Evolutionary conservation across 2,797 vertebrate genomes (phyloP).

Genomic region (Caiman crocodilus): DNA sequence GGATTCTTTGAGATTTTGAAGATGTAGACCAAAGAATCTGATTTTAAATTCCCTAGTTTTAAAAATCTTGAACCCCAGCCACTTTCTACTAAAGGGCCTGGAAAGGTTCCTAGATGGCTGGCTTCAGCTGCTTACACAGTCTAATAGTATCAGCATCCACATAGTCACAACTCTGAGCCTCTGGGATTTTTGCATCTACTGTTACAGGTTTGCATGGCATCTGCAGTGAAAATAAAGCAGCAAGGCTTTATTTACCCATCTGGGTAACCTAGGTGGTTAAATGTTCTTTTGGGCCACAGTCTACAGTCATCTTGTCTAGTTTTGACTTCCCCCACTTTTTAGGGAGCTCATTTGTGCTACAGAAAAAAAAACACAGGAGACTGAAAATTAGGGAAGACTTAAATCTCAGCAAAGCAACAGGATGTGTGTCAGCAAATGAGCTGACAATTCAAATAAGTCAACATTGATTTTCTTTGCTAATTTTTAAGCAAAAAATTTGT

Average conservation of each 20-base stretch:
- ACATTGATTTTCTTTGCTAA: constrained; percentile 29
- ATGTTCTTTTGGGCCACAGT: neutral
- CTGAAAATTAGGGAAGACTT: constrained; percentile 35
- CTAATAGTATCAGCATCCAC: neutral
- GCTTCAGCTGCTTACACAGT: neutral
- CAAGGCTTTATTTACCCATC: neutral
- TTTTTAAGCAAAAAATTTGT: constrained; percentile 57
- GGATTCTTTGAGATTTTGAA: constrained; percentile 20
- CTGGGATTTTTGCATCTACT: neutral
- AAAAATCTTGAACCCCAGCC: too few species aligned
- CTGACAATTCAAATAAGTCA: constrained; percentile 35
- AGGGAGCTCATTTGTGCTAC: neutral
- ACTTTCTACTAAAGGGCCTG: neutral
- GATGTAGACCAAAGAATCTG: neutral
- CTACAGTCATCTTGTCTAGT: neutral
- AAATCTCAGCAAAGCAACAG: constrained; percentile 33
- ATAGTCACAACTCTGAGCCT: neutral
- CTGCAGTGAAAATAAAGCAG: neutral
- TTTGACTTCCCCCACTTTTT: neutral
- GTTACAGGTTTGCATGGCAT: neutral
- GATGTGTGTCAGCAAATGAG: constrained; percentile 1
- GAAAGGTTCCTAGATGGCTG: neutral
- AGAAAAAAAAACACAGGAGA: neutral
- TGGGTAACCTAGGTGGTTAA: neutral
- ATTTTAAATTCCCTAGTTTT: neutral